phyloP scores from a whole-genome alignment of 2,797 vertebrate species.

The Petrocephalus schoutedeni region DNA sequence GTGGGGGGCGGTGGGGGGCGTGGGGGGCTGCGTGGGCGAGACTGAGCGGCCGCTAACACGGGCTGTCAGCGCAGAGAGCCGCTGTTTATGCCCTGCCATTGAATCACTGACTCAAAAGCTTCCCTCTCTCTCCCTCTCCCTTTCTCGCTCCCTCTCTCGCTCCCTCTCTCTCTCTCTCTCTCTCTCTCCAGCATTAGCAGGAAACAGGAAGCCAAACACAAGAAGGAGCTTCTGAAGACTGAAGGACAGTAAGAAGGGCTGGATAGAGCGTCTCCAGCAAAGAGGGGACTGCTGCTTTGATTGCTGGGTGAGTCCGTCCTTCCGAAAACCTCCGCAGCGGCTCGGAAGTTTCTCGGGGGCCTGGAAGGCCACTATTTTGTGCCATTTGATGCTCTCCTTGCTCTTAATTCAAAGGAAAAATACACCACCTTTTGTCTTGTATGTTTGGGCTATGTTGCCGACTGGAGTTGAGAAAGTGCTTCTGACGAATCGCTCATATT shows the following conservation, averaged over 20 bases:
- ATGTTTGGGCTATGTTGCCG: background rate
- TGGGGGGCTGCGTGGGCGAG: background rate
- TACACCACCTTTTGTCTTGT: background rate
- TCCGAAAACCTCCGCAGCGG: background rate
- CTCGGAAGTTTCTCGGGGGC: background rate
- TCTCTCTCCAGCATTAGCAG: background rate
- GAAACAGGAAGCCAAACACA: slow-evolving; percentile 15
- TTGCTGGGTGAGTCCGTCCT: background rate
- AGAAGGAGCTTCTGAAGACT: slow-evolving; percentile 15
- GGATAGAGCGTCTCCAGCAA: slow-evolving; percentile 16
- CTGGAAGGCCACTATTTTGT: background rate
- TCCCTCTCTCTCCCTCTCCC: background rate
- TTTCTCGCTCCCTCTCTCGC: background rate
- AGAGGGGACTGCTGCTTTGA: background rate
- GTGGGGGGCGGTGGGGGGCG: background rate
- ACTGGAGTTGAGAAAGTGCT: background rate
- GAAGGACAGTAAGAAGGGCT: slow-evolving; percentile 2
- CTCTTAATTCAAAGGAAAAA: background rate
- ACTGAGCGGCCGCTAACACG: slow-evolving; percentile 1
- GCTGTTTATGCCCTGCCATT: background rate
- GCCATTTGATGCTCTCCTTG: background rate
- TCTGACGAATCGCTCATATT: slow-evolving; percentile 9
- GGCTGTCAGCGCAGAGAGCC: background rate
- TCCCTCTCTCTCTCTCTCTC: background rate
- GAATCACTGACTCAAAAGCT: slow-evolving; percentile 9